These are phyloP conservation scores for Hedya salicella DNA, from an alignment of 2,888 invertebrate species.

Conservation along the genomic window DNA sequence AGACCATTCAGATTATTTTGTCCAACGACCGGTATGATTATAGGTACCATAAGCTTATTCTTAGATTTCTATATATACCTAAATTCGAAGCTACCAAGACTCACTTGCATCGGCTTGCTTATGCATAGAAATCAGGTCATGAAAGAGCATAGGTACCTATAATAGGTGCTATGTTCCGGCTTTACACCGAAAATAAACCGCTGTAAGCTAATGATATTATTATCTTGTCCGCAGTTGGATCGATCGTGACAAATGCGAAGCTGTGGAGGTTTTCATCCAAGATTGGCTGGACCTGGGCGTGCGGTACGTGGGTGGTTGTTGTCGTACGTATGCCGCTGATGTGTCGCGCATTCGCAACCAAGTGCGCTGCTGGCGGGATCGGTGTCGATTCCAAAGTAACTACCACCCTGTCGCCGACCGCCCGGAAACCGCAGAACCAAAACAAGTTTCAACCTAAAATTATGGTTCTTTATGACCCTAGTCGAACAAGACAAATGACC, in stretches of 20 bases:
- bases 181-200: neutral
- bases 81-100: no score
- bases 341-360: conserved; percentile 89
- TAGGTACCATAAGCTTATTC: no score
- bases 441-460: conserved; percentile 25
- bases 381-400: conserved; percentile 68
- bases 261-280: conserved; percentile 89
- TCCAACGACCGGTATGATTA: neutral
- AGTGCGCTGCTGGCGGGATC: conserved; percentile 82
- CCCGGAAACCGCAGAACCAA: conserved; percentile 47
- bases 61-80: no score
- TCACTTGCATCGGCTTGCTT: neutral
- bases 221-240: conserved; percentile 86
- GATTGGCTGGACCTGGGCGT: conserved; percentile 94
- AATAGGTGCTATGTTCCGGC: neutral
- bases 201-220: conserved; percentile 19
- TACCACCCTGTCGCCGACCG: conserved; percentile 53
- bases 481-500: conserved; percentile 40
- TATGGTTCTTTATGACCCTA: conserved; percentile 36
- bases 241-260: conserved; percentile 88
- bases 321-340: conserved; percentile 93
- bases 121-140: neutral
- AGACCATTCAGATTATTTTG: conserved; percentile 18
- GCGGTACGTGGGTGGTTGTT: conserved; percentile 96
- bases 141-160: neutral